Evolutionary conservation across 2,888 invertebrate species (phyloP).

Genomic region (Lapara coniferarum): DNA sequence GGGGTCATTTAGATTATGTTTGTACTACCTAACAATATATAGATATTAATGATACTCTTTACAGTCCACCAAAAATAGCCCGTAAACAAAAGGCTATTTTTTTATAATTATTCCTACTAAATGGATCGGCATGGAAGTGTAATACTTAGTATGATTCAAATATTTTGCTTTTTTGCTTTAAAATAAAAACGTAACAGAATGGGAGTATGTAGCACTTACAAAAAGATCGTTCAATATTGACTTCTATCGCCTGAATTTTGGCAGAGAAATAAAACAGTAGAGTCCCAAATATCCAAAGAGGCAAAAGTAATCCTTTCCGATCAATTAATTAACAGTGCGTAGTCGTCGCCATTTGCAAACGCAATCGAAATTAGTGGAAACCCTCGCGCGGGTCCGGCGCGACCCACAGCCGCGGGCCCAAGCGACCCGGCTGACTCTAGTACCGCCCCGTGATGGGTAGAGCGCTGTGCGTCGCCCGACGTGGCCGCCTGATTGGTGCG

Average conservation of each 20-base stretch:
- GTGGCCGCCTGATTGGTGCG: constrained; percentile 64
- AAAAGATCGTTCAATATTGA: not conserved
- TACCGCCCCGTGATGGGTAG: constrained; percentile 67
- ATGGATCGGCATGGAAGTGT: no score
- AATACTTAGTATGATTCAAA: no score
- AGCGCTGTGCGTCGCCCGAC: constrained; percentile 42
- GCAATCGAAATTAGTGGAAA: constrained; percentile 65
- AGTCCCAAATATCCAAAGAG: not conserved
- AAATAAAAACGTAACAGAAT: no score
- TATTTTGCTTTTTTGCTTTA: no score
- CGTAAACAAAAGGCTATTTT: no score
- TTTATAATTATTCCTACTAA: no score
- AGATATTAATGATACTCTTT: no score
- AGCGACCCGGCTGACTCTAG: constrained; percentile 60
- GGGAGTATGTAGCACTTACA: no score
- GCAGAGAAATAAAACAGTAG: not conserved
- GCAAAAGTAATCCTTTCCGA: constrained; percentile 41
- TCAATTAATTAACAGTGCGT: constrained; percentile 68
- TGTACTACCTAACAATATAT: no score
- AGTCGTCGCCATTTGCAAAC: constrained; percentile 78
- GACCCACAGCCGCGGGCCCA: constrained; percentile 37
- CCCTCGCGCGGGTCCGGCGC: constrained; percentile 44
- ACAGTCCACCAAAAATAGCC: no score
- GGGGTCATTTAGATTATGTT: no score
- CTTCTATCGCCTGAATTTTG: not conserved